phyloP scores from a whole-genome alignment of 2,113 vertebrate genomes.

The Eulemur rufifrons region DNA sequence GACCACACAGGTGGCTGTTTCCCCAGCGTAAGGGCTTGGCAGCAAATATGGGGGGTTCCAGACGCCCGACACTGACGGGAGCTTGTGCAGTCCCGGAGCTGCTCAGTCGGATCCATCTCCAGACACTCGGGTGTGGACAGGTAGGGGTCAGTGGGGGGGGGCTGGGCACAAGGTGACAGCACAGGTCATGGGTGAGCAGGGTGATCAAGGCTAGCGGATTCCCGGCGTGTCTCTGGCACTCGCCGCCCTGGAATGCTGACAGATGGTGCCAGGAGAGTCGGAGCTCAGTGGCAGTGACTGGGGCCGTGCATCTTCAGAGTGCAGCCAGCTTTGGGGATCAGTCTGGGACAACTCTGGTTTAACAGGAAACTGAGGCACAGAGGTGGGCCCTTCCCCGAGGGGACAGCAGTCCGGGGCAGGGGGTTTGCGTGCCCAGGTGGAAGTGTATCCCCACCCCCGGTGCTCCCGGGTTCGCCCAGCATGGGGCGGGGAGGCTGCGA shows the following conservation, averaged over 20 bases:
- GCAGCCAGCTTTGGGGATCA: neutral
- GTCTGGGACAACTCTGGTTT: neutral
- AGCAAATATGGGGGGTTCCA: neutral
- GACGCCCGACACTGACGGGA: fast-evolving
- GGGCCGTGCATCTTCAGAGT: neutral
- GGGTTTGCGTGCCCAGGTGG: neutral
- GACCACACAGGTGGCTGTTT: no score
- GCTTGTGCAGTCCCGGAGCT: no score
- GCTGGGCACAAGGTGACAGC: neutral
- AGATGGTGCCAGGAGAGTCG: neutral
- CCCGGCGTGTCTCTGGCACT: neutral
- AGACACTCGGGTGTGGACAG: neutral
- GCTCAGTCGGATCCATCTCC: neutral
- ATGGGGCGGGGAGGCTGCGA: no score
- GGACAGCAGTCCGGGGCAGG: no score
- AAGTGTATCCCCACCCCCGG: neutral
- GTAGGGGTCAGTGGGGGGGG: fast-evolving
- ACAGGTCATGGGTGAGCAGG: neutral
- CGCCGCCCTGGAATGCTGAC: neutral
- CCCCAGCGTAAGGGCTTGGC: no score
- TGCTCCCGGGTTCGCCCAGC: neutral
- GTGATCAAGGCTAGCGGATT: neutral
- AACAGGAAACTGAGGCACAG: neutral
- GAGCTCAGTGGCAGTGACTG: neutral
- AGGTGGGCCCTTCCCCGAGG: no score